Base-by-base conservation (phyloP, 1,140 invertebrate species). In the Aricia agestis region DNA sequence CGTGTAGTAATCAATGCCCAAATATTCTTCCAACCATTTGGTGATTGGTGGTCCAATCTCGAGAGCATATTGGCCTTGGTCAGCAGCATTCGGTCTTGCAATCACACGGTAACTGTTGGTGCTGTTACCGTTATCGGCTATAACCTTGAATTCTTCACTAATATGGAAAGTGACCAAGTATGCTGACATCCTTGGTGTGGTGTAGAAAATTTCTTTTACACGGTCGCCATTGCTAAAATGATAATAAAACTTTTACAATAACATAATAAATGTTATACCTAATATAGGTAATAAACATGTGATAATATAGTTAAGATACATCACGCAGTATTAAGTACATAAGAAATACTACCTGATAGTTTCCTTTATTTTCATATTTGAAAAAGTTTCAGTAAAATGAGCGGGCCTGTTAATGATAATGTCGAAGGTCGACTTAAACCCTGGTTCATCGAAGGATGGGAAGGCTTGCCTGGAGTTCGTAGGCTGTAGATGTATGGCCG, bases 401-500 rank as follows among this genome's bases (percentile, higher is more conserved):
- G 70, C 59, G 58, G 85, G 87, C 32, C 89, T 79, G 65, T 89
- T 88, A 18, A 91, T 79, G 25, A 81, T 84, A 1, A 91, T 90
- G 36, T 82, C 74, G 79, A 97, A 98, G 1, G 92, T 94, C 1
- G 97, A 96, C 85, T 98, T 98, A 66, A 98, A 93, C 0, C 94
- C 94, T 0, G 98, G 98, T 80, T 98, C 98, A 85, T 98, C 98
- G 79, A 98, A 98, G 85, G 97, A 97, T 0, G 98, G 98, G 79
- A 98, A 98, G 0, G 96, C 95, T 73, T 95, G 93, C 15, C 98
- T 93, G 0, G 98, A 97, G 85, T 96, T 94, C 2, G 95, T 95
- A 0, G 97, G 95, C 83, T 98, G 96, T 81, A 98, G 95, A 81
- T 98, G 97, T 0, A 97, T 97, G 0, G 94, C 92, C 0, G 93